These are phyloP conservation scores for Corythornis vintsioides DNA, from an alignment of 2,113 vertebrate genomes.

Conservation along the genomic window DNA sequence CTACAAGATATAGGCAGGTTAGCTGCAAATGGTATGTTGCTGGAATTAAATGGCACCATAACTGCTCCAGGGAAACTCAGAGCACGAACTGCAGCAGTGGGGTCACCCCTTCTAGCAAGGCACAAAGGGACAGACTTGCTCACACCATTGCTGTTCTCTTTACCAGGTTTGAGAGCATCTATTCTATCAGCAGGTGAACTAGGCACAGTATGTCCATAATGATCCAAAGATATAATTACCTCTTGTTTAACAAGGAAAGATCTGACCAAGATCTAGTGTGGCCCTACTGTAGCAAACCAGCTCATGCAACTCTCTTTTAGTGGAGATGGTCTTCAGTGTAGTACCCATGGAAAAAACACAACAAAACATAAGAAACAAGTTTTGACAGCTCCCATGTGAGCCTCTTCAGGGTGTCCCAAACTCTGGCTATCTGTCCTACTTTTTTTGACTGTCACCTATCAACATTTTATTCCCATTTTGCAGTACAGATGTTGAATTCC, in stretches of 20 bases:
- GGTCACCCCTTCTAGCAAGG: not conserved
- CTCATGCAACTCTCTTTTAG: not conserved
- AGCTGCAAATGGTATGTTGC: not conserved
- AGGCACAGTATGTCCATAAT: not conserved
- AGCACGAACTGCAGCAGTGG: not conserved
- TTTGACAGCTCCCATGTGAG: not conserved
- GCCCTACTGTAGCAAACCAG: not conserved
- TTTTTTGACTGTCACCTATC: not conserved
- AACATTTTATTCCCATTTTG: not conserved
- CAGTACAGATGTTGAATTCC: not conserved
- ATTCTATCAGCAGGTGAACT: not conserved
- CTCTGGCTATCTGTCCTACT: not conserved
- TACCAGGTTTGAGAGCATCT: not conserved
- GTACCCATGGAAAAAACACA: not conserved
- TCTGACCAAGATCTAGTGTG: not conserved
- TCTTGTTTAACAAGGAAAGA: not conserved
- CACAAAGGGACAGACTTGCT: not conserved
- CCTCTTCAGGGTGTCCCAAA: not conserved
- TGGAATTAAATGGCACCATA: not conserved
- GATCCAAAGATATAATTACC: not conserved
- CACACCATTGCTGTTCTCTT: not conserved
- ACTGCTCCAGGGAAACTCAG: not conserved
- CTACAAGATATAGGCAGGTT: not conserved
- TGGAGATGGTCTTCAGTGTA: not conserved
- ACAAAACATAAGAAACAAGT: not conserved